phyloP scores from a whole-genome alignment of 2,113 vertebrate species.

The Mastomys natalensis region DNA sequence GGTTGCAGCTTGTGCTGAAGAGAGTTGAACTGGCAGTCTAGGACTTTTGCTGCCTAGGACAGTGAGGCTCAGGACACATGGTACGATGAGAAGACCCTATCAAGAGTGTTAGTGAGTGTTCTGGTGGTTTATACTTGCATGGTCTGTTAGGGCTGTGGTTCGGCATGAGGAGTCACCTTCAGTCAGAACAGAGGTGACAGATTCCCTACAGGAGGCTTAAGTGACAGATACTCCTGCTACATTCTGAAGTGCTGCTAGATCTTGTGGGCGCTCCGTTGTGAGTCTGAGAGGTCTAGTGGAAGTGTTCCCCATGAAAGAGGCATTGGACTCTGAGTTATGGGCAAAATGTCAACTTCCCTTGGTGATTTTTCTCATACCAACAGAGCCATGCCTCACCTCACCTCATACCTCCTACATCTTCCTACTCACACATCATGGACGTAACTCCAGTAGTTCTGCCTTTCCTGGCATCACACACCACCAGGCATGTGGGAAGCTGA shows the following conservation, averaged over 20 bases:
- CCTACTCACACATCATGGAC: rapidly evolving
- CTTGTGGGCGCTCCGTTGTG: background rate
- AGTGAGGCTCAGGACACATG: background rate
- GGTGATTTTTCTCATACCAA: background rate
- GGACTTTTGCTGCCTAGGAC: background rate
- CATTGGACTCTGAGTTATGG: background rate
- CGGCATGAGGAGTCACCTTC: background rate
- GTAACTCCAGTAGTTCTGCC: background rate
- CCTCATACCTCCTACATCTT: background rate
- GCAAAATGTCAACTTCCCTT: background rate
- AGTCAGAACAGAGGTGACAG: background rate
- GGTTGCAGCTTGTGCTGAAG: background rate
- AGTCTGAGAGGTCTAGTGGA: background rate
- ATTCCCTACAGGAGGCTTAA: background rate
- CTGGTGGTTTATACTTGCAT: background rate
- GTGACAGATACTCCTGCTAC: background rate
- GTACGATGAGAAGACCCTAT: background rate
- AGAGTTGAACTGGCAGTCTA: background rate
- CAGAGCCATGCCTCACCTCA: background rate
- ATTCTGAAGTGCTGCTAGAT: background rate
- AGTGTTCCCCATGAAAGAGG: background rate
- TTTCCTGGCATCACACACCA: background rate
- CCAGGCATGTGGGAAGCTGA: background rate
- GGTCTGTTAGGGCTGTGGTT: rapidly evolving
- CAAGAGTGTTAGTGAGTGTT: background rate